Conservation (phyloP, 2,797 vertebrate species). For the Crypturellus tataupa region DNA sequence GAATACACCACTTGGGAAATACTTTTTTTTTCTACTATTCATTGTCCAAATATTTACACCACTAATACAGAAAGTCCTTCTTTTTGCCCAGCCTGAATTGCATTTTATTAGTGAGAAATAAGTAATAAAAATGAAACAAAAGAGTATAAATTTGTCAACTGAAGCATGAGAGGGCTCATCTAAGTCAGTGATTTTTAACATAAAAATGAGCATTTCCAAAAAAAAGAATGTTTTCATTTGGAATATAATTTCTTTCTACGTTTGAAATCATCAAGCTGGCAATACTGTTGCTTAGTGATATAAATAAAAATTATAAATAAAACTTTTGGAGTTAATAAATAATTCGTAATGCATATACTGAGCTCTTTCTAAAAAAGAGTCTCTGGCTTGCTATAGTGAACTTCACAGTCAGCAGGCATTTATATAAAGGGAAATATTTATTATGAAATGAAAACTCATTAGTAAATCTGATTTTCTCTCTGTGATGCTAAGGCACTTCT, state of each 20-base stretch:
- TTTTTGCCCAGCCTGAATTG: background rate
- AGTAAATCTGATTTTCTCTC: background rate
- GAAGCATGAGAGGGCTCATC: background rate
- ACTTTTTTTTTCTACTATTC: background rate
- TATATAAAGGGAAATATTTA: background rate
- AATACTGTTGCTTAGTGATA: background rate
- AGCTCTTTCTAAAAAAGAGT: background rate
- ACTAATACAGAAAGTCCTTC: background rate
- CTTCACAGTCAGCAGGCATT: background rate
- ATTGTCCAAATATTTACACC: background rate
- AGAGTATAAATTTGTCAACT: background rate
- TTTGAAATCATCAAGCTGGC: background rate
- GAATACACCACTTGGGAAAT: background rate
- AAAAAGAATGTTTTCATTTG: background rate
- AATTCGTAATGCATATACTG: background rate
- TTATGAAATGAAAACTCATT: background rate
- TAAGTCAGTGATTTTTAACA: background rate
- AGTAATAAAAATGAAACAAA: background rate
- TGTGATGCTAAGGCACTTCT: background rate
- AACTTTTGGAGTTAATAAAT: background rate
- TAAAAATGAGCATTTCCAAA: background rate
- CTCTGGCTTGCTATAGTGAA: background rate
- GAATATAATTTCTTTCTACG: background rate
- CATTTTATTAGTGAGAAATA: background rate
- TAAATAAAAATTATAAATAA: background rate